Evolutionary conservation across 1,140 invertebrate genomes (phyloP).

Genomic region (Zophobas atratus): DNA sequence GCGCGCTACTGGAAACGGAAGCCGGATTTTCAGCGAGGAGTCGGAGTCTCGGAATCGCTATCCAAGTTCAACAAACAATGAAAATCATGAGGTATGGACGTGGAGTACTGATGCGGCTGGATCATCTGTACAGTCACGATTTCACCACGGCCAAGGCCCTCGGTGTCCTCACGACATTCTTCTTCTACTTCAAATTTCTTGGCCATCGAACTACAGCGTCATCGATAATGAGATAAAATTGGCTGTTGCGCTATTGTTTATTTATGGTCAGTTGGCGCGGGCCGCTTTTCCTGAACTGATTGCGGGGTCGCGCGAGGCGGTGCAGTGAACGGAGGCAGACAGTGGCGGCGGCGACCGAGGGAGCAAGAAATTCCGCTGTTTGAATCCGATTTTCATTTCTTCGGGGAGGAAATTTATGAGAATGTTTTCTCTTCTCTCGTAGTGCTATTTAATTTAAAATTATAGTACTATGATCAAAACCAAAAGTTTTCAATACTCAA

Average conservation of each 20-base stretch:
- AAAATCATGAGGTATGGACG: constrained; percentile 20
- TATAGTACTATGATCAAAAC: too few relatives aligned
- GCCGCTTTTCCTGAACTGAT: neutral
- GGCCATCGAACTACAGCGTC: neutral
- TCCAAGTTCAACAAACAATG: constrained; percentile 16
- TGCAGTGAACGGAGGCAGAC: too few relatives aligned
- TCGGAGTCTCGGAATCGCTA: neutral
- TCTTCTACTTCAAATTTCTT: constrained; percentile 10
- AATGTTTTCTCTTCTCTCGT: too few relatives aligned
- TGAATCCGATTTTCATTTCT: too few relatives aligned
- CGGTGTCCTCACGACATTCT: constrained; percentile 13
- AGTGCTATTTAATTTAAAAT: too few relatives aligned
- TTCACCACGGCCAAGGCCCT: constrained; percentile 33
- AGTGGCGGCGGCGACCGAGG: too few relatives aligned
- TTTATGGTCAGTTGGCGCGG: constrained; percentile 2
- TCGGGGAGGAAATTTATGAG: too few relatives aligned
- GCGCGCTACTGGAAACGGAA: neutral
- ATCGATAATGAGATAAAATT: constrained; percentile 17
- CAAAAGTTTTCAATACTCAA: too few relatives aligned
- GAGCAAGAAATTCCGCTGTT: too few relatives aligned
- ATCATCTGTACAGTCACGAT: constrained; percentile 20
- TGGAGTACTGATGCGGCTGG: constrained; percentile 22
- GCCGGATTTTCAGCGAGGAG: neutral
- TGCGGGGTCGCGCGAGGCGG: neutral
- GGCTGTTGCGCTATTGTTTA: neutral